Evolutionary conservation across 92 coral and sea anemone genomes (phyloP), one percentile per base, ranked within the genome.

Genomic region (Desmophyllum pertusum): DNA sequence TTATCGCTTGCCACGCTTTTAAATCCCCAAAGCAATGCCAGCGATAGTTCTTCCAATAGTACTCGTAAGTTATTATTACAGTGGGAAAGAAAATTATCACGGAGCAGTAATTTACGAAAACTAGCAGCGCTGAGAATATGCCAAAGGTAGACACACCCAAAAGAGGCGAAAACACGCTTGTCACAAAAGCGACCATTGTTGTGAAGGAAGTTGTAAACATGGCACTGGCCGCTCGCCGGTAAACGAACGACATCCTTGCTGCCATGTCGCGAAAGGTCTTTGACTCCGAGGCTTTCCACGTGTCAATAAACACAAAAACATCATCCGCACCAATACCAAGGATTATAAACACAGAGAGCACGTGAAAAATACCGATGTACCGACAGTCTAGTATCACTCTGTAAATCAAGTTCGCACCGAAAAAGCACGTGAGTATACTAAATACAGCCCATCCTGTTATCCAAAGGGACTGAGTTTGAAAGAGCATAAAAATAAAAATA

Each of bases 291-390:
- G 88, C 86, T 72, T 91, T 89, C 98, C 98, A 95, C 25, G 97
- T 86, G 90, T 95, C 98, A 61, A 95, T 84, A 81, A 95, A 95
- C 42, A 95, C 97, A 83, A 95, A 95, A 9, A 95, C 98, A 89
- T 95, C 98, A 66, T 95, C 98, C 36, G 98, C 98, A 5, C 98
- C 98, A 74, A 95, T 95, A 1, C 98, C 97, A 14, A 95, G 92
- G 63, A 95, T 91, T 46, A 95, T 95, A 77, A 95, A 95, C 85
- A 95, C 98, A n/a, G 98, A 95, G 13, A 95, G 88, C 0, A 95
- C 98, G 67, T 95, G 98, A 74, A 95, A 95, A 68, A 93, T 93
- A 18, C 98, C 98, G 61, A 95, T 93, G 68, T 95, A 95, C 15
- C 98, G 97, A 74, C 96, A 95, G 79, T 95, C 98, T 29, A 95